Conservation (phyloP, 2,113 vertebrate genomes). For the Porphyrio hochstetteri region DNA sequence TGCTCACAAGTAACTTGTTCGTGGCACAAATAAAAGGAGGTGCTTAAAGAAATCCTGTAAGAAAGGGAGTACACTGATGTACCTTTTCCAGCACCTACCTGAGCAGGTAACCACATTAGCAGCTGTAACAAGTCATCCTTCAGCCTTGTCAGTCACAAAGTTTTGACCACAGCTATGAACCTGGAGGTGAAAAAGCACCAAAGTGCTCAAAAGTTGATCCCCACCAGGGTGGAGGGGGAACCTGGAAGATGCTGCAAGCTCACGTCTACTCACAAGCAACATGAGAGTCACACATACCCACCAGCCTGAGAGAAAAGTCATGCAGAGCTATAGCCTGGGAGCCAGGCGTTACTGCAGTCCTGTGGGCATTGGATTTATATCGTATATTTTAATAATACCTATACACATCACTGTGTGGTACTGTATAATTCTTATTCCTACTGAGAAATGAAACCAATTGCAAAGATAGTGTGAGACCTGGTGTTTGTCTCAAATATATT, state of each 20-base stretch:
- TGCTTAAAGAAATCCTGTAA: neutral
- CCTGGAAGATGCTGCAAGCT: neutral
- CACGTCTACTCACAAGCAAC: neutral
- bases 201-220: neutral
- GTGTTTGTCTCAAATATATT: neutral
- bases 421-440: neutral
- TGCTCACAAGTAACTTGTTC: neutral
- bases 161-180: neutral
- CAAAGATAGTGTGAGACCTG: neutral
- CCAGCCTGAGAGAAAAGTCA: neutral
- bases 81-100: neutral
- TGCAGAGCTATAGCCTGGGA: neutral
- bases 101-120: neutral
- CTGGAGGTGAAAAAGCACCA: neutral
- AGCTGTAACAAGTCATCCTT: neutral
- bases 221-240: rapidly evolving
- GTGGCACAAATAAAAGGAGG: neutral
- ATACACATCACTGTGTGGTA: neutral
- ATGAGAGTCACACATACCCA: neutral
- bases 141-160: neutral
- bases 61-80: neutral
- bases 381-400: neutral
- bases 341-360: too few species aligned
- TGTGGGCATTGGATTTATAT: neutral
- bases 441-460: neutral